Base-by-base conservation (phyloP, 2,888 invertebrate species). In the Crepidodera aurea region DNA sequence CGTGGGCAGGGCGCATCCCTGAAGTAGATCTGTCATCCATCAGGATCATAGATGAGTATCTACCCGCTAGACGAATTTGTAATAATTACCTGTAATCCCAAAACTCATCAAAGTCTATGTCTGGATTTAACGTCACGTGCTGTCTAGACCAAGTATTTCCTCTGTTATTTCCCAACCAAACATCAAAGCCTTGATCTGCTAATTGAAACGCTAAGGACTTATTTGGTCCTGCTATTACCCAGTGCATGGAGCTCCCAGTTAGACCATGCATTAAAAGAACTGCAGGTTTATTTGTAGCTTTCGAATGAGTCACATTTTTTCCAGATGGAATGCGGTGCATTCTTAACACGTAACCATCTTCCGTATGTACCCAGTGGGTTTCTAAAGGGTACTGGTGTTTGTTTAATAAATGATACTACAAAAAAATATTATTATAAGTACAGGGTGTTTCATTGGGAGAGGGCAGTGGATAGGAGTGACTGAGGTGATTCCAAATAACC, bases 111-210 rank as follows among this genome's bases (percentile, higher is more conserved):
- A 18, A 7, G 60, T 83, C 83, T 8, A 78, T 62, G 37, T 75
- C 77, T 0, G 84, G 82, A 60, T 83, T 78, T 74, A 83, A 69
- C 0, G 78, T 76, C 0, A 76, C 68, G 71, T 92, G 91, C 1
- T 76, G 80, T 8, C 85, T 83, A 0, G 87, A 86, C 76, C 89
- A 91, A 16, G 82, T 83, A 75, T 88, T 93, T 5, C 94, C 94
- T 2, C 94, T 86, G 15, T 86, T 86, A 76, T 94, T 94, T 0
- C 91, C 90, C 82, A 94, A 81, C 94, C 94, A 94, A 0, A 91
- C 90, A 66, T 91, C 91, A 70, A 85, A 90, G n/a, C 90, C 89
- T 71, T 83, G 82, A 70, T 90, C 88, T 5, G 88, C 86, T 1
- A 91, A 78, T 7, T 84, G 72, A 70, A 77, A 82, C 0, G 73